Evolutionary conservation across 1,140 invertebrate species (phyloP).

Genomic region (Scaptomyza hsui): DNA sequence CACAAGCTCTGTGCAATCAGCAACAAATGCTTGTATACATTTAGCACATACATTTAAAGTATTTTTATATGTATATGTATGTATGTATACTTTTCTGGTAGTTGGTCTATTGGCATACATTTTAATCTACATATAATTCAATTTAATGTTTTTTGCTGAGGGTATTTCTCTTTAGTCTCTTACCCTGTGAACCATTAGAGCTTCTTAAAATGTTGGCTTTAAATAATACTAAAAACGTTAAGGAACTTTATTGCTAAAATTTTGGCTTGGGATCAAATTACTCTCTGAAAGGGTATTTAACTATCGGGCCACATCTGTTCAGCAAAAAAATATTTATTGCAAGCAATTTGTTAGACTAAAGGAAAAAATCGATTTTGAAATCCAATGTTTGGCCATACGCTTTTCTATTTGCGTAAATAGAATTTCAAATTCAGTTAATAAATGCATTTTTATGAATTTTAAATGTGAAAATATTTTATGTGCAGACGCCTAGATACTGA

Average conservation of each 20-base stretch:
- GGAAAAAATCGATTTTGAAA: slow-evolving; percentile 22
- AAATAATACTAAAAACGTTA: too few species aligned
- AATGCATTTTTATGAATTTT: slow-evolving; percentile 56
- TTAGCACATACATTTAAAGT: background rate
- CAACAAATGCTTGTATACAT: slow-evolving; percentile 23
- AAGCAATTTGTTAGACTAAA: slow-evolving; percentile 15
- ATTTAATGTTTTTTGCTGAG: background rate
- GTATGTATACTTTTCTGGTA: background rate
- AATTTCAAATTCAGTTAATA: slow-evolving; percentile 49
- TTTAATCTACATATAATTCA: slow-evolving; percentile 52
- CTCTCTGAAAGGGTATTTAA: slow-evolving; percentile 10
- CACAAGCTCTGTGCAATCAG: slow-evolving; percentile 25
- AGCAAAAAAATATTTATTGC: slow-evolving; percentile 31
- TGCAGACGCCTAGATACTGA: background rate
- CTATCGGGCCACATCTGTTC: slow-evolving; percentile 1
- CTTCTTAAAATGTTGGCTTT: too few species aligned
- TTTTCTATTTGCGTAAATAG: slow-evolving; percentile 52
- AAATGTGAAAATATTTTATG: slow-evolving; percentile 30
- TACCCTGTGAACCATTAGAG: too few species aligned
- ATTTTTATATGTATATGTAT: background rate
- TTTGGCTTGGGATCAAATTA: background rate
- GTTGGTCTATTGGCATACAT: background rate
- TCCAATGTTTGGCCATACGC: slow-evolving; percentile 20
- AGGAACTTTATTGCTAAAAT: too few species aligned
- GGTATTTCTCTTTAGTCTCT: too few species aligned